Percentiles rank a stretch among this genome's conserved stretches.
phyloP scores from a whole-genome alignment of 2,888 invertebrate genomes.

The Thera britannica region DNA sequence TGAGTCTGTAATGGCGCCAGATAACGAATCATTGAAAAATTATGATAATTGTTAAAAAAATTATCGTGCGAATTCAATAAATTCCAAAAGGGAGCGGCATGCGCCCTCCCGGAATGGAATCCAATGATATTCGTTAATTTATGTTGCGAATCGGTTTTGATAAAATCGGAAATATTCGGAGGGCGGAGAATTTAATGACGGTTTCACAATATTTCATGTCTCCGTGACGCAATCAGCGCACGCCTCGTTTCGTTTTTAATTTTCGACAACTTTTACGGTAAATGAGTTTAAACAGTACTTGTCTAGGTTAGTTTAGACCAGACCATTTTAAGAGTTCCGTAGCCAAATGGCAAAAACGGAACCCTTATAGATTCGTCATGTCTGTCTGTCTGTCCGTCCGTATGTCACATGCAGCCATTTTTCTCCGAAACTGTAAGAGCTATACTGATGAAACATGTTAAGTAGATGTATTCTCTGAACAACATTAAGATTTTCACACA shows the following conservation, averaged over 20 bases:
- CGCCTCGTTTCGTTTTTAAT: neutral
- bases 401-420: too few relatives aligned
- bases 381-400: too few relatives aligned
- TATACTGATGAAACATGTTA: too few relatives aligned
- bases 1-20: slow-evolving; percentile 49
- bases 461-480: too few relatives aligned
- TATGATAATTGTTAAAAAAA: slow-evolving; percentile 72
- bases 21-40: slow-evolving; percentile 76
- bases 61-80: slow-evolving; percentile 62
- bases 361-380: too few relatives aligned
- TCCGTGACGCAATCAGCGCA: slow-evolving; percentile 31
- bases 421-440: too few relatives aligned
- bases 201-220: slow-evolving; percentile 36
- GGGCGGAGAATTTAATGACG: slow-evolving; percentile 43
- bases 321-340: too few relatives aligned
- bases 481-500: too few relatives aligned
- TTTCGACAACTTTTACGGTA: slow-evolving; percentile 9
- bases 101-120: slow-evolving; percentile 39
- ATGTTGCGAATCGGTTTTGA: slow-evolving; percentile 56
- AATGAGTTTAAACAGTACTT: neutral
- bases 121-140: slow-evolving; percentile 61
- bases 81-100: slow-evolving; percentile 54
- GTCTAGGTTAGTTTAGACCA: too few relatives aligned
- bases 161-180: slow-evolving; percentile 51
- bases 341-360: too few relatives aligned